Base-by-base conservation (phyloP, 2,888 invertebrate species). In the Xanthorhoe spadicearia region DNA sequence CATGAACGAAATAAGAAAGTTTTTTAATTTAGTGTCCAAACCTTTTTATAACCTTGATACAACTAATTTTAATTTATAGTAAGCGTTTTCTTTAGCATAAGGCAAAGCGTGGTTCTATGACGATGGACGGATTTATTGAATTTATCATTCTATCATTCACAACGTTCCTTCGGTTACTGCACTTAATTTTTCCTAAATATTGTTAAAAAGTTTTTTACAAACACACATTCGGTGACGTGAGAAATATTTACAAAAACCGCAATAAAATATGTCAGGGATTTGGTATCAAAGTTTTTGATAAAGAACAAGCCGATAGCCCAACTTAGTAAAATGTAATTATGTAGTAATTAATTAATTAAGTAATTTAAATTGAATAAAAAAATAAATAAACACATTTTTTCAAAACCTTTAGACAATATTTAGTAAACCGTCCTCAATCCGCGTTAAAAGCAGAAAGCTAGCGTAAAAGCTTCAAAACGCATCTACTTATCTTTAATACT, bases 61-160 rank as follows among this genome's bases (percentile, higher is more conserved):
- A 9, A 38, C 4, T 43, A 43, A 38, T 3, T 8, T 10, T 13
- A 43, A 13, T 43, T 18, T 43, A 35, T 49, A 43, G 58, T 54
- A 59, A 64, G 61, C 68, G 43, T 64, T 54, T 52, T 61, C 38
- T 53, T 61, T 49, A 58, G 58, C 55, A 9, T 60, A 62, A 71
- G 66, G 71, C 71, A 57, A 71, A 70, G 74, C 74, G 73, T 71
- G 58, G 49, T 38, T 64, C 71, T 70, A 15, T 72, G 69, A 69
- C 66, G 66, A 71, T 75, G 80, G 80, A 80, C 79, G 80, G 80
- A 79, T 73, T 63, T 68, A 18, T 23, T 52, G 10, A 57, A 13
- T 61, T 23, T 23, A 23, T 19, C 9, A 48, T 54, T 53, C 53
- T 4, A 17, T 13, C 5, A 43, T 13, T 13, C 38, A 43, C 38